Evolutionary conservation across 2,888 invertebrate genomes (phyloP), one percentile per base, ranked within the genome.

Genomic region (Scaeva pyrastri): DNA sequence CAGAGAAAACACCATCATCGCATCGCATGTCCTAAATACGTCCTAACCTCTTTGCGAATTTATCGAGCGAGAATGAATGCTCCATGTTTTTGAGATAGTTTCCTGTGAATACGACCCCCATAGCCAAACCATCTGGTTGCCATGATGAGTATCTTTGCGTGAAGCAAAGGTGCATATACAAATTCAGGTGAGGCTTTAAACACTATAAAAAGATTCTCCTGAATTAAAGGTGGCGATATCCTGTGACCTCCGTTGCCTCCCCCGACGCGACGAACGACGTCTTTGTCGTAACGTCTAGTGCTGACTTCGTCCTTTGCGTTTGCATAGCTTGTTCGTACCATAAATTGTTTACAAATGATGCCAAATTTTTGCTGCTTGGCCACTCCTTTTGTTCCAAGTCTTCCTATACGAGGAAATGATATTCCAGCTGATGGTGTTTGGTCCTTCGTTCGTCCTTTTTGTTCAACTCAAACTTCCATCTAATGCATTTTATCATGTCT

Each of bases 341-440:
- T 85, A 85, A 85, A 85, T 81, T 81, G 85, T 77, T 81, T 81
- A 76, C 76, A 81, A 85, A 77, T 76, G 81, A 81, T 76, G 81
- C 81, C 76, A 81, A 81, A 85, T 85, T 85, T 81, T 70, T 81
- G 72, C 81, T 52, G 52, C 39, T n/a, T 41, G 39, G 52, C 68
- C 68, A 68, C 68, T 68, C 68, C 68, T 36, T 48, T 36, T 5
- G 11, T 58, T 43, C 19, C 48, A 19, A 36, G 48, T 14, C 19
- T 11, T 31, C 31, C 16, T 11, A 1, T 14, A 64, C 36, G 19
- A 48, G 66, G 31, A 66, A 48, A 66, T 36, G n/a, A 16, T 64
- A 64, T 45, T 64, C 31, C 41, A 23, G n/a, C 14, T 60, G 39
- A 23, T 60, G 60, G 41, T 41, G 21, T 41, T 60, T 23, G 62